A percentile compares a stretch with the other conserved stretches of the same genome.
phyloP scores from a whole-genome alignment of 2,113 vertebrate species.

The Calonectris borealis region DNA sequence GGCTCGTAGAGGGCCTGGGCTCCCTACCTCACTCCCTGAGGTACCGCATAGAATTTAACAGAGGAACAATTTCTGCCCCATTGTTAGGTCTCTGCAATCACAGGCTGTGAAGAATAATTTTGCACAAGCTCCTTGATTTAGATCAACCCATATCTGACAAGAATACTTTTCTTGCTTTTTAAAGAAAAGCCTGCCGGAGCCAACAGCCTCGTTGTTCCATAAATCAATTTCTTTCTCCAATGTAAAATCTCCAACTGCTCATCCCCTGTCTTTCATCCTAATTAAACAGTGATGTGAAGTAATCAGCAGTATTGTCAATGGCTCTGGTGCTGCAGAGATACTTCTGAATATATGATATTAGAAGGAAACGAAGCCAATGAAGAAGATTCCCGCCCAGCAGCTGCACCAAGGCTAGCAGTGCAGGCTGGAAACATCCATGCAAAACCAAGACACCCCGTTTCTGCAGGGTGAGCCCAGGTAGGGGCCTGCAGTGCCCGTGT shows the following conservation, averaged over 20 bases:
- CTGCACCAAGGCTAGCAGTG: not conserved
- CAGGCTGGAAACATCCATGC: not conserved
- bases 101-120: not conserved
- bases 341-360: not conserved
- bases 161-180: not conserved
- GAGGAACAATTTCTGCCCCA: not conserved
- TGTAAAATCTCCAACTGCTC: not conserved
- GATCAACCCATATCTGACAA: not conserved
- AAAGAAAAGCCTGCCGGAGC: not conserved
- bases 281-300: conserved; percentile 40
- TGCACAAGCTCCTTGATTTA: not conserved
- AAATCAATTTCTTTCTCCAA: conserved; percentile 12
- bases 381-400: not conserved
- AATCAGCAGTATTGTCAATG: conserved; percentile 36
- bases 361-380: not conserved
- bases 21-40: not conserved
- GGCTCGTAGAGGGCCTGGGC: not conserved
- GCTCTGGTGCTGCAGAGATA: not conserved
- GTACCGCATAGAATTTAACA: not conserved
- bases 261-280: not conserved
- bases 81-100: not conserved
- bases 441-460: not conserved
- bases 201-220: not conserved
- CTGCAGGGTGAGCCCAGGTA: not conserved
- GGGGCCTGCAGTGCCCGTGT: not conserved